Evolutionary conservation across 2,797 vertebrate genomes (phyloP).

Genomic region (Sciurus vulgaris): DNA sequence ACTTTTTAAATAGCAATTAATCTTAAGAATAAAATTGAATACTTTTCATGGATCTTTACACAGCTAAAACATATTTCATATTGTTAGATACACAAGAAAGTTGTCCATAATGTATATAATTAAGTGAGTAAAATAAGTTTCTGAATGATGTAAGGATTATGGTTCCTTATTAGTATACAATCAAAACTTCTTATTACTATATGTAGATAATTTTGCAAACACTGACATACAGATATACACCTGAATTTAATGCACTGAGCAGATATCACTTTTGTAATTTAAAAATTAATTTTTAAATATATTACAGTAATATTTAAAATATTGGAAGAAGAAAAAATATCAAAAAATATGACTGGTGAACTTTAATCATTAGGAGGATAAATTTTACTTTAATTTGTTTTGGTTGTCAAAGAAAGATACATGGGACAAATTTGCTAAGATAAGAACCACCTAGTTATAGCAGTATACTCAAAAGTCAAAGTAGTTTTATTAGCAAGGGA

Average conservation of each 20-base stretch:
- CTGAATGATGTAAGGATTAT: background rate
- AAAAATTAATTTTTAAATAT: conserved; percentile 6
- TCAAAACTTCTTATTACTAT: background rate
- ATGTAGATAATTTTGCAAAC: background rate
- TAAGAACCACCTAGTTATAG: background rate
- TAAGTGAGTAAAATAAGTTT: background rate
- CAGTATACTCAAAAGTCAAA: conserved; percentile 11
- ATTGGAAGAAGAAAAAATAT: background rate
- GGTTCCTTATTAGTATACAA: background rate
- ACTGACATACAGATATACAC: background rate
- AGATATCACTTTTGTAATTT: background rate
- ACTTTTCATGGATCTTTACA: background rate
- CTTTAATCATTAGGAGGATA: background rate
- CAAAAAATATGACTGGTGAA: background rate
- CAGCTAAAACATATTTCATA: background rate
- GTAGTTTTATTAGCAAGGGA: background rate
- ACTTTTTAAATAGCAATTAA: background rate
- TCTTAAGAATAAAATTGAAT: background rate
- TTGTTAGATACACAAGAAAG: background rate
- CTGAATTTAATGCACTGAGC: background rate
- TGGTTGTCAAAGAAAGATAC: background rate
- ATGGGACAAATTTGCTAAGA: background rate
- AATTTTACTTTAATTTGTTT: background rate
- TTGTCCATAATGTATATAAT: background rate
- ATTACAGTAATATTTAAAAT: background rate